phyloP scores from a whole-genome alignment of 2,888 invertebrate genomes.

The Pseudoips prasinana region DNA sequence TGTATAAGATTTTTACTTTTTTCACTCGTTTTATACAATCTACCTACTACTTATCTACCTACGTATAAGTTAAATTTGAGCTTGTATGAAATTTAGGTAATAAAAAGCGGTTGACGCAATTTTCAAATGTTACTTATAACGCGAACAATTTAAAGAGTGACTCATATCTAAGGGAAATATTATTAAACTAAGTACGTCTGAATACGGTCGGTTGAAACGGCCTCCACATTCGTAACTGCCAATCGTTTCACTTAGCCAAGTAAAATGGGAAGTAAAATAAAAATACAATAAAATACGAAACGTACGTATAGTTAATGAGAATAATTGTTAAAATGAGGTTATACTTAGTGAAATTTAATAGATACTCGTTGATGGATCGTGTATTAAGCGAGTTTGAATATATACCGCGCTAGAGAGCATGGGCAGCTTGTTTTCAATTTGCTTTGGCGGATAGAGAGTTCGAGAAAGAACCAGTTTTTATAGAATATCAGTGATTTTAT shows the following conservation, averaged over 20 bases:
- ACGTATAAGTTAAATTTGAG: constrained; percentile 78
- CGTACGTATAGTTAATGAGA: constrained; percentile 65
- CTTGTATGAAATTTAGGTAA: constrained; percentile 68
- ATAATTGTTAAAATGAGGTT: constrained; percentile 74
- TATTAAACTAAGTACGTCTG: constrained; percentile 35
- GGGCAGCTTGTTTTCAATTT: constrained; percentile 37
- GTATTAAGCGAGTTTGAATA: constrained; percentile 51
- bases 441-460: constrained; percentile 13
- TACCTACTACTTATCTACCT: constrained; percentile 70
- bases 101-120: constrained; percentile 43
- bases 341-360: constrained; percentile 79
- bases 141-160: constrained; percentile 45
- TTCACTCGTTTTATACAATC: constrained; percentile 82
- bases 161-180: constrained; percentile 37
- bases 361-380: constrained; percentile 71
- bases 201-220: constrained; percentile 39
- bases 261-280: constrained; percentile 47
- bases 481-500: constrained; percentile 13
- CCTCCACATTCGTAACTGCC: constrained; percentile 64
- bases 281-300: constrained; percentile 51
- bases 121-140: constrained; percentile 44
- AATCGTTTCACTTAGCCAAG: constrained; percentile 62
- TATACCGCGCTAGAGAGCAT: constrained; percentile 23
- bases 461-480: background rate
- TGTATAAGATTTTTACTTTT: constrained; percentile 76